Conservation (phyloP, 2,888 invertebrate genomes). For the Flexamia atlantica region DNA sequence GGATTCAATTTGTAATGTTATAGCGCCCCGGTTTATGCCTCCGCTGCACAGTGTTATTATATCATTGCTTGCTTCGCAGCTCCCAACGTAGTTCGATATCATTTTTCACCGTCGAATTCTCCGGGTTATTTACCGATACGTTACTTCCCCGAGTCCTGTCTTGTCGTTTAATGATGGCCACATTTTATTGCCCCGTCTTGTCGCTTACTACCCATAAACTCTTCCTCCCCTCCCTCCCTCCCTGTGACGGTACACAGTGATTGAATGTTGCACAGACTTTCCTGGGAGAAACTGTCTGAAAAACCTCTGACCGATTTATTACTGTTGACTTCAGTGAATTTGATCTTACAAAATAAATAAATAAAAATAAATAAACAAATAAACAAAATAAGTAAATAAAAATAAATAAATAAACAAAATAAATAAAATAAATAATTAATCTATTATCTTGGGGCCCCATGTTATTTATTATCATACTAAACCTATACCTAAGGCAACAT, state of each 20-base stretch:
- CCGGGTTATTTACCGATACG: slow-evolving; percentile 18
- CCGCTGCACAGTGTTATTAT: slow-evolving; percentile 50
- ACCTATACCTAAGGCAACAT: too few relatives aligned
- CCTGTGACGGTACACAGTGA: slow-evolving; percentile 44
- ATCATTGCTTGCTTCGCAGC: slow-evolving; percentile 2
- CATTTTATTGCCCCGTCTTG: slow-evolving; percentile 54
- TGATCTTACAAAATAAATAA: too few relatives aligned
- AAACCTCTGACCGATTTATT: too few relatives aligned
- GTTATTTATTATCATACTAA: too few relatives aligned
- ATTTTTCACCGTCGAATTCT: slow-evolving; percentile 18
- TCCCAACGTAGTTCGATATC: neutral
- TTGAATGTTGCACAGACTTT: slow-evolving; percentile 53
- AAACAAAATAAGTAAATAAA: too few relatives aligned
- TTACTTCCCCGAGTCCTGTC: slow-evolving; percentile 30
- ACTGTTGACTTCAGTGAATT: too few relatives aligned
- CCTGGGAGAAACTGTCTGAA: too few relatives aligned
- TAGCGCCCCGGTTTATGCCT: slow-evolving; percentile 22
- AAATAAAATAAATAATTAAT: too few relatives aligned
- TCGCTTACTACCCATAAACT: slow-evolving; percentile 56
- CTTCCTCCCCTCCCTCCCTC: slow-evolving; percentile 1
- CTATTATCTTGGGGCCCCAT: too few relatives aligned
- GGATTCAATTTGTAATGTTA: slow-evolving; percentile 53
- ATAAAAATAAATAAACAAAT: too few relatives aligned
- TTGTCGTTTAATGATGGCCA: slow-evolving; percentile 46
- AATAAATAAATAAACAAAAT: too few relatives aligned